These are phyloP conservation scores for Cheilosia vulpina DNA, from an alignment of 2,888 invertebrate genomes.

Conservation along the genomic window DNA sequence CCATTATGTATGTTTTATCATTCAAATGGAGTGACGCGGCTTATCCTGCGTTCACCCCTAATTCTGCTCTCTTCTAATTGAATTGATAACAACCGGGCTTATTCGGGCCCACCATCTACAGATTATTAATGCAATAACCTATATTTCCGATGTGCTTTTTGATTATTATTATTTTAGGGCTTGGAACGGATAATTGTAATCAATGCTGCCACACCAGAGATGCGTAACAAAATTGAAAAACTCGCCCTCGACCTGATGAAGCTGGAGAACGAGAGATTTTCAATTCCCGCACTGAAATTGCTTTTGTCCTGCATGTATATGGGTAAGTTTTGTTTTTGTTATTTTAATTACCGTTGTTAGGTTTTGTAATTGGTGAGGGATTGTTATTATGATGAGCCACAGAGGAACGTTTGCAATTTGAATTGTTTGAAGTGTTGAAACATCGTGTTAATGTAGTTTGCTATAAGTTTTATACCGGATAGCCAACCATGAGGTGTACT, in stretches of 20 bases:
- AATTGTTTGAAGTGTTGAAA: neutral
- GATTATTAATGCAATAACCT: slow-evolving; percentile 53
- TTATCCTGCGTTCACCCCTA: slow-evolving; percentile 2
- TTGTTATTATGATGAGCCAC: slow-evolving; percentile 8
- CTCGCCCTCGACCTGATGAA: slow-evolving; percentile 88
- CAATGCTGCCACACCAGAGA: slow-evolving; percentile 84
- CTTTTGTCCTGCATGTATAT: slow-evolving; percentile 92
- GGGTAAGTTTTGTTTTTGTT: slow-evolving; percentile 82
- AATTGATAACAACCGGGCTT: slow-evolving; percentile 52
- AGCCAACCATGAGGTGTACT: too few species aligned
- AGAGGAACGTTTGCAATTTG: slow-evolving; percentile 1
- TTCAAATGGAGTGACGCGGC: slow-evolving; percentile 26
- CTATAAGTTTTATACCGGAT: neutral
- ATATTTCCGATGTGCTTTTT: slow-evolving; percentile 56
- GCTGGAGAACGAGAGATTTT: slow-evolving; percentile 88
- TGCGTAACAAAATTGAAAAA: slow-evolving; percentile 87
- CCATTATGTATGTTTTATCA: slow-evolving; percentile 32
- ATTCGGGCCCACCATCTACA: slow-evolving; percentile 20
- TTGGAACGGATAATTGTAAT: slow-evolving; percentile 88
- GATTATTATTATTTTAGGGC: slow-evolving; percentile 83
- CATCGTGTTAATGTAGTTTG: neutral
- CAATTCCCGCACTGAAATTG: slow-evolving; percentile 89
- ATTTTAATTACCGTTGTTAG: slow-evolving; percentile 18
- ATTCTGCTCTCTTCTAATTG: slow-evolving; percentile 54
- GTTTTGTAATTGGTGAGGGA: slow-evolving; percentile 7